phyloP scores from a whole-genome alignment of 2,113 vertebrate genomes.

The Regulus satrapa region DNA sequence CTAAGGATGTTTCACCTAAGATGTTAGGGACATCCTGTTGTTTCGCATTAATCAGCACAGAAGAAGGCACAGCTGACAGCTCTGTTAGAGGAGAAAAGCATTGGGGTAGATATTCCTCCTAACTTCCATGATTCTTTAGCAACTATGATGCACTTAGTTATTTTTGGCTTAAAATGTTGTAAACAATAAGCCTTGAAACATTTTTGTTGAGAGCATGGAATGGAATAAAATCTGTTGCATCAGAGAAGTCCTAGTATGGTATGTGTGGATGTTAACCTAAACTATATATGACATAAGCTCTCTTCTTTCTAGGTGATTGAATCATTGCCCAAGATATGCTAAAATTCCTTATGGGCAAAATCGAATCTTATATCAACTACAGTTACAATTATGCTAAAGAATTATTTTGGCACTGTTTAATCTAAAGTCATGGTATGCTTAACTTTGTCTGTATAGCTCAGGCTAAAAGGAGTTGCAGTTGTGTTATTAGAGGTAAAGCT shows the following conservation, averaged over 20 bases:
- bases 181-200: neutral
- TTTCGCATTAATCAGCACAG: neutral
- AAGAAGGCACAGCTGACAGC: neutral
- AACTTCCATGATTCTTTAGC: neutral
- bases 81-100: neutral
- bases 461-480: neutral
- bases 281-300: neutral
- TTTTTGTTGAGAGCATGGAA: neutral
- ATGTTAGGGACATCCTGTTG: neutral
- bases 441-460: neutral
- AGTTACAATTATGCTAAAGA: neutral
- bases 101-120: neutral
- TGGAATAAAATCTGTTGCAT: neutral
- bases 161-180: conserved; percentile 13
- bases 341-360: neutral
- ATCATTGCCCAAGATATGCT: neutral
- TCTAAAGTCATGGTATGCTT: neutral
- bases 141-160: neutral
- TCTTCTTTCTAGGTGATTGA: neutral
- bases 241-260: neutral
- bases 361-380: neutral
- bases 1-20: neutral
- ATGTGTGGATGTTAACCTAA: neutral
- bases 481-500: neutral
- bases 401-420: neutral